Base-by-base conservation (phyloP, 2,113 vertebrate species). In the Periophthalmodon schlosseri region DNA sequence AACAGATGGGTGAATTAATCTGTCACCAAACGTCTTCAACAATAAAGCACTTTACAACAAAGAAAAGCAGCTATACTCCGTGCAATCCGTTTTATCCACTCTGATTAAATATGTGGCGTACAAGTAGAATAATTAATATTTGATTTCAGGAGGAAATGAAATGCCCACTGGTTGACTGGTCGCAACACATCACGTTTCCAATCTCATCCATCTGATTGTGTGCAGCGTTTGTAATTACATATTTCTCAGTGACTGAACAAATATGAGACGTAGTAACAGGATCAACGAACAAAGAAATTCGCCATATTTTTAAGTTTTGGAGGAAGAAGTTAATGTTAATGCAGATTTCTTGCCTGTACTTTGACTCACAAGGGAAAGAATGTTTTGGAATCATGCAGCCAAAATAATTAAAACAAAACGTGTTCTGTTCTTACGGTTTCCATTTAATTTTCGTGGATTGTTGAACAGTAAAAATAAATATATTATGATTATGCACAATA, bases 121-220 rank as follows among this genome's bases (percentile, higher is more conserved):
- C 18, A 50, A 70, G 34, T 11, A 24, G 68, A 18, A 44, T 69
- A 63, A 75, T 79, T 79, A 63, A 70, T 77, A 70, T 80, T 72
- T 75, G 15, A 82, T 60, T 36, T 16, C 33, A 8, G 54, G 36
- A 70, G 11, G 60, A 77, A 72, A 80, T 77, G 46, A 80, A 80
- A 75, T 58, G 46, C 60, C 49, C 54, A 2, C 46, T 70, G 74
- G 72, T 69, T 82, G 77, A 72, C 46, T 75, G 76, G 69, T 77
- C 72, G 57, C 71, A 77, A 24, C 68, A 69, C 68, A 67, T 28
- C 69, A 47, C 72, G 57, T 39, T 47, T 75, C 69, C 47, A 36
- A 64, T 77, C 72, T 80, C 80, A 67, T 77, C 72, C 69, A 58
- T 73, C 44, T 70, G 69, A 77, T 73, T 75, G 68, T 66, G 65